Percentiles rank a stretch among this genome's conserved stretches.
phyloP scores from a whole-genome alignment of 2,888 invertebrate species.

The Epiblema foenella region DNA sequence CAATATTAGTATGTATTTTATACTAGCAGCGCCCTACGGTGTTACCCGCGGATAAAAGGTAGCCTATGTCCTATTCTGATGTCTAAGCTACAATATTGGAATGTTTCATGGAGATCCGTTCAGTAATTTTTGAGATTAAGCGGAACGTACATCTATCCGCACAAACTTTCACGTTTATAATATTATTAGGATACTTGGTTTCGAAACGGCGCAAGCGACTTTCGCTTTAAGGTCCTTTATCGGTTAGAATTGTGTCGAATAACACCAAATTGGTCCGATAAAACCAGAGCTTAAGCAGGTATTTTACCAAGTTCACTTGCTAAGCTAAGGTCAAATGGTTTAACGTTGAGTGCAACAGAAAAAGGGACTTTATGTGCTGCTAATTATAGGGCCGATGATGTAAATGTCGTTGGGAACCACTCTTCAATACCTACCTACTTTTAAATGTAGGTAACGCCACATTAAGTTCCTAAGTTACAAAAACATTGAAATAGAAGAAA shows the following conservation, averaged over 20 bases:
- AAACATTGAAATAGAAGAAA: background rate
- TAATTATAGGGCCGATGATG: background rate
- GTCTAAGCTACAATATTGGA: no score
- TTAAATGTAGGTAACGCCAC: no score
- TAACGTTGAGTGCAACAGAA: background rate
- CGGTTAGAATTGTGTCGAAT: constrained; percentile 5
- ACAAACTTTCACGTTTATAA: no score
- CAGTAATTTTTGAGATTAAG: no score
- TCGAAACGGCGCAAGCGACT: background rate
- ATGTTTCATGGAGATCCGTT: no score
- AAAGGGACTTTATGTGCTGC: background rate
- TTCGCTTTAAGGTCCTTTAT: background rate
- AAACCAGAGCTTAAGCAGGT: constrained; percentile 11
- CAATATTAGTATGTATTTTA: no score
- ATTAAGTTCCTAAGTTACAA: background rate
- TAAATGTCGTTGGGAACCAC: background rate
- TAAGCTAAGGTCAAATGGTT: constrained; percentile 27
- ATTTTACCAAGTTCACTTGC: constrained; percentile 22
- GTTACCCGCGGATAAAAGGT: no score
- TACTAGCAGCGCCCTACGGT: no score
- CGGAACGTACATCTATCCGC: no score
- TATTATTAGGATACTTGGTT: no score
- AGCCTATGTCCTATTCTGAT: no score
- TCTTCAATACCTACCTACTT: background rate
- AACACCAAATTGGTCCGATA: constrained; percentile 9